Evolutionary conservation across 2,888 invertebrate species (phyloP).

Genomic region (Scotopteryx bipunctaria): DNA sequence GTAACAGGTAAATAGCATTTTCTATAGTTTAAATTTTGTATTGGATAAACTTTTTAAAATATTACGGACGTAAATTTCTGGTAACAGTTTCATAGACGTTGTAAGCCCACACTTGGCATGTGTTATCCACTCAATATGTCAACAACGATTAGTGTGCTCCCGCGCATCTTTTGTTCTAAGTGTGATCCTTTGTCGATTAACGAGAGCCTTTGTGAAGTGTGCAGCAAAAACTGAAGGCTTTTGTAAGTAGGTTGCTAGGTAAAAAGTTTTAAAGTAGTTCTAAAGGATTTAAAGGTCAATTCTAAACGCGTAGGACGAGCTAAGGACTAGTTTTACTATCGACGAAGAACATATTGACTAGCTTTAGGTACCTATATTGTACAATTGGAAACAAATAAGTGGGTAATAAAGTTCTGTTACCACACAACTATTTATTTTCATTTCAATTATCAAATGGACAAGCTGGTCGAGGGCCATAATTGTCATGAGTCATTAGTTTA

Average conservation of each 20-base stretch:
- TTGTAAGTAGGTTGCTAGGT: not conserved
- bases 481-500: conserved; percentile 45
- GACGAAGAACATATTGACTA: no score
- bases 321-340: no score
- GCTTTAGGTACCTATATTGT: no score
- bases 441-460: conserved; percentile 19
- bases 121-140: conserved; percentile 38
- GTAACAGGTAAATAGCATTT: no score
- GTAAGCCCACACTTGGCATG: conserved; percentile 35
- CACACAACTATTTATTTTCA: conserved; percentile 1
- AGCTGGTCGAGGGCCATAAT: conserved; percentile 31
- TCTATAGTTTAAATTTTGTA: no score
- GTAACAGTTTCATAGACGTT: not conserved
- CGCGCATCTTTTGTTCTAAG: conserved; percentile 33
- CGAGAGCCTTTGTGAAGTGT: not conserved
- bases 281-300: no score
- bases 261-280: no score
- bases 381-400: no score
- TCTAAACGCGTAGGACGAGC: no score
- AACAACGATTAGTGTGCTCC: conserved; percentile 25
- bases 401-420: no score
- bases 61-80: no score
- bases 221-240: conserved; percentile 5
- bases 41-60: no score
- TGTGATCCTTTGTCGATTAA: conserved; percentile 22